These are phyloP conservation scores for Amniataba percoides DNA, from an alignment of 2,797 vertebrate species.

Conservation along the genomic window DNA sequence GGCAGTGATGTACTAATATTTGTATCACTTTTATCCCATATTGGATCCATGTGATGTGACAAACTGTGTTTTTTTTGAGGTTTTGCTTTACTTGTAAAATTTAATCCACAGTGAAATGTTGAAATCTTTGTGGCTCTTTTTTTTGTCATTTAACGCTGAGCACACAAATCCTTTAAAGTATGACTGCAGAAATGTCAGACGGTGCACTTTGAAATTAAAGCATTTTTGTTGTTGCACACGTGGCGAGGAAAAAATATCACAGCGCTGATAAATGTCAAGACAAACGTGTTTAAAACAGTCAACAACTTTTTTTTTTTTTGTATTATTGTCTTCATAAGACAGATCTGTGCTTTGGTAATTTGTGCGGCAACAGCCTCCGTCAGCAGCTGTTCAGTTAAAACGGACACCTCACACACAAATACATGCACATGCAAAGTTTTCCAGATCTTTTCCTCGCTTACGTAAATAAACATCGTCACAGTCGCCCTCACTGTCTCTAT, in stretches of 20 bases:
- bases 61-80: background rate
- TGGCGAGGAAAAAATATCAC: constrained; percentile 24
- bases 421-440: constrained; percentile 27
- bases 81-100: constrained; percentile 25
- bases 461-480: constrained; percentile 7
- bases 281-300: constrained; percentile 41
- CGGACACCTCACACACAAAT: constrained; percentile 13
- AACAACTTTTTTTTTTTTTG: constrained; percentile 17
- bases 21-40: constrained; percentile 27
- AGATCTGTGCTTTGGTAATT: constrained; percentile 25
- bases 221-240: constrained; percentile 4
- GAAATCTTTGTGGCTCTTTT: background rate
- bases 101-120: constrained; percentile 39
- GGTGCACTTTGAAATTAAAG: constrained; percentile 4
- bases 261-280: constrained; percentile 53
- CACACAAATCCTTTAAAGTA: background rate
- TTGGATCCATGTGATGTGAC: constrained; percentile 40
- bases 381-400: constrained; percentile 49
- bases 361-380: constrained; percentile 5
- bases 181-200: constrained; percentile 1
- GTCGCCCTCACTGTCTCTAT: constrained; percentile 13
- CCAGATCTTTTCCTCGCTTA: constrained; percentile 15
- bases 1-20: constrained; percentile 21
- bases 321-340: constrained; percentile 19
- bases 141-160: constrained; percentile 13